These are phyloP conservation scores for Sinella curviseta DNA, from an alignment of 1,140 invertebrate genomes.

Conservation along the genomic window DNA sequence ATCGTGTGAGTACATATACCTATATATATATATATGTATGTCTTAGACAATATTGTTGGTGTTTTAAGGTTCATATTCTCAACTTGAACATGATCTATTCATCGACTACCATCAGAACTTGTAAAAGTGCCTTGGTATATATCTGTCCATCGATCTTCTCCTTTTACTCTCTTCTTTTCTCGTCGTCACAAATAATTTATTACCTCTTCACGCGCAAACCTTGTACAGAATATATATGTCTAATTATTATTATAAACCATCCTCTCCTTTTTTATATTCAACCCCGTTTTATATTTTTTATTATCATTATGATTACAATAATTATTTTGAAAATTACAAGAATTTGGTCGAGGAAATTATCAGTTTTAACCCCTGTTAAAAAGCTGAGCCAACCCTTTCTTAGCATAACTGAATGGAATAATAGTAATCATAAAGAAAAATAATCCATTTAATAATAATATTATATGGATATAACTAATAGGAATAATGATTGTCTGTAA, in stretches of 20 bases:
- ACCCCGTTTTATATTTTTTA: slow-evolving; percentile 25
- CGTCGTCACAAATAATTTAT: slow-evolving; percentile 43
- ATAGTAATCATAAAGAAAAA: slow-evolving; percentile 27
- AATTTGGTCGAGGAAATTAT: slow-evolving; percentile 38
- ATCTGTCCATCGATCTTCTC: slow-evolving; percentile 5
- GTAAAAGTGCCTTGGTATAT: background rate
- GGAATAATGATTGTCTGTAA: slow-evolving; percentile 11
- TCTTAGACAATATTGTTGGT: background rate
- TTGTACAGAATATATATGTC: slow-evolving; percentile 39
- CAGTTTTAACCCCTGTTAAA: slow-evolving; percentile 38
- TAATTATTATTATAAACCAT: slow-evolving; percentile 32
- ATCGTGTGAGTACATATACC: background rate
- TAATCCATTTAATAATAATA: slow-evolving; percentile 24
- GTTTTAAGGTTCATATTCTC: background rate
- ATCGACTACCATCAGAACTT: background rate
- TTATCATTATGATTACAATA: slow-evolving; percentile 39
- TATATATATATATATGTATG: no score
- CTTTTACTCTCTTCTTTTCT: slow-evolving; percentile 16
- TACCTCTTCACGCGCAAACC: slow-evolving; percentile 40
- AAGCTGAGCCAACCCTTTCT: slow-evolving; percentile 22
- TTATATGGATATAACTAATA: slow-evolving; percentile 27
- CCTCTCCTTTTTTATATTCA: slow-evolving; percentile 3
- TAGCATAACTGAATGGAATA: slow-evolving; percentile 24
- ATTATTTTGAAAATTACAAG: slow-evolving; percentile 42
- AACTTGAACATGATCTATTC: background rate